phyloP scores from a whole-genome alignment of 2,888 invertebrate species.

The Cephus spinipes region DNA sequence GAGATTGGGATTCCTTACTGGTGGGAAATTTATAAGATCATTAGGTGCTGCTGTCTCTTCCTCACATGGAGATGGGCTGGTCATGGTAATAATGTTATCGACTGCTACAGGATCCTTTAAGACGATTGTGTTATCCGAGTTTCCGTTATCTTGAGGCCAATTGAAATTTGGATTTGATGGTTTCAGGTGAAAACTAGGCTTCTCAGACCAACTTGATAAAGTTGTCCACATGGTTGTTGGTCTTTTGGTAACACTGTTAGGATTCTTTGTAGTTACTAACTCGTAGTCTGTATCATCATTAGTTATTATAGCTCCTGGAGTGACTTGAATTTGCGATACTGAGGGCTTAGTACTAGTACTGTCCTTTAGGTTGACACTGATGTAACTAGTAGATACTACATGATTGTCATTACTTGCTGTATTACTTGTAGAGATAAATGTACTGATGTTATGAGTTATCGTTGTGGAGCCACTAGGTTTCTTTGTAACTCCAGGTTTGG shows the following conservation, averaged over 20 bases:
- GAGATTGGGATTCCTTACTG: constrained; percentile 85
- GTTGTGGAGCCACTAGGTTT: constrained; percentile 55
- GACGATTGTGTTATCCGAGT: constrained; percentile 30
- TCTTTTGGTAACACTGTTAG: constrained; percentile 33
- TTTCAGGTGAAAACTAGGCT: constrained; percentile 56
- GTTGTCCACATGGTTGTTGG: constrained; percentile 55
- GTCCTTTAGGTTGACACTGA: constrained; percentile 61
- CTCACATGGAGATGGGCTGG: constrained; percentile 62
- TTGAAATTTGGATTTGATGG: constrained; percentile 38
- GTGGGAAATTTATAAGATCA: constrained; percentile 84
- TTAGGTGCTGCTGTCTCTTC: constrained; percentile 75
- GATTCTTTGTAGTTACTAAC: constrained; percentile 20
- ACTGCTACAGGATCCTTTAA: constrained; percentile 36
- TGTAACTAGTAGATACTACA: constrained; percentile 60
- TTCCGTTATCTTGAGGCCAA: constrained; percentile 33
- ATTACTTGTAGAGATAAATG: constrained; percentile 54
- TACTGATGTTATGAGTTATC: constrained; percentile 63
- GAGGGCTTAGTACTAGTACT: constrained; percentile 43
- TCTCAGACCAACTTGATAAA: constrained; percentile 51
- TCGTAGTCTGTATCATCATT: constrained; percentile 6
- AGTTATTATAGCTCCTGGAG: constrained; percentile 17
- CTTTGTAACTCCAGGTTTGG: constrained; percentile 37
- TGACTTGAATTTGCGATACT: constrained; percentile 13
- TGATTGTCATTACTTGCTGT: constrained; percentile 49
- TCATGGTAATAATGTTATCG: constrained; percentile 12